Percentiles rank a stretch among this genome's conserved stretches.
These are phyloP conservation scores for Subanguina moxae DNA, from an alignment of 1,140 invertebrate species.

Conservation along the genomic window DNA sequence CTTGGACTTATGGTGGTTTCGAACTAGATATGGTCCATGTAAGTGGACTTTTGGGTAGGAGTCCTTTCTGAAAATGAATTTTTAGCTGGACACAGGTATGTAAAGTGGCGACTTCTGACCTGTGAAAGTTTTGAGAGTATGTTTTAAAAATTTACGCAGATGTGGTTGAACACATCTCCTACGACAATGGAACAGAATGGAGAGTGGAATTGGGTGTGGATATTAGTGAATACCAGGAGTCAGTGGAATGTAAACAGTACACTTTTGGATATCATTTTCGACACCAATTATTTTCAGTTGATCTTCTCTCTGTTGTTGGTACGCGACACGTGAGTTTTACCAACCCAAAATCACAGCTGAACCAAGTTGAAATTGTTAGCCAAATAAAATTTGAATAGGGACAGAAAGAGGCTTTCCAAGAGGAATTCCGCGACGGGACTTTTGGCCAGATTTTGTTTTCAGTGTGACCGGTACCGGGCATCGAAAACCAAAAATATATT, in stretches of 20 bases:
- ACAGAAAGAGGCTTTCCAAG: no score
- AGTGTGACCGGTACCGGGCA: no score
- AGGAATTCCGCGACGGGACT: no score
- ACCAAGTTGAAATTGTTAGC: no score
- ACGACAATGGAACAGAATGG: constrained; percentile 40
- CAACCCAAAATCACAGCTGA: no score
- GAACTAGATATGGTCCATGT: constrained; percentile 70
- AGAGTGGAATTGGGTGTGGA: constrained; percentile 71
- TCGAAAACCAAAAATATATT: no score
- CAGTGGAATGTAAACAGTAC: constrained; percentile 73
- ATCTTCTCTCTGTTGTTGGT: constrained; percentile 91
- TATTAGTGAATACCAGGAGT: constrained; percentile 88
- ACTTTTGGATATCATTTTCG: no score
- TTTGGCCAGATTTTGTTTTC: no score
- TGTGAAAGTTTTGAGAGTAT: neutral
- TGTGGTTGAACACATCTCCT: constrained; percentile 33
- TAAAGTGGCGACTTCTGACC: no score
- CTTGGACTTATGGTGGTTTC: constrained; percentile 92
- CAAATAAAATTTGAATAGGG: no score
- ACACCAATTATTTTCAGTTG: constrained; percentile 64
- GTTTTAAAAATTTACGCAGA: constrained; percentile 44
- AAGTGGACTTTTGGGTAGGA: constrained; percentile 21
- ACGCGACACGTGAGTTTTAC: constrained; percentile 62
- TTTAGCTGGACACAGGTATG: no score
- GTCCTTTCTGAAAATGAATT: neutral